Conservation (phyloP, 2,888 invertebrate species). For the Toxonevra muliebris region DNA sequence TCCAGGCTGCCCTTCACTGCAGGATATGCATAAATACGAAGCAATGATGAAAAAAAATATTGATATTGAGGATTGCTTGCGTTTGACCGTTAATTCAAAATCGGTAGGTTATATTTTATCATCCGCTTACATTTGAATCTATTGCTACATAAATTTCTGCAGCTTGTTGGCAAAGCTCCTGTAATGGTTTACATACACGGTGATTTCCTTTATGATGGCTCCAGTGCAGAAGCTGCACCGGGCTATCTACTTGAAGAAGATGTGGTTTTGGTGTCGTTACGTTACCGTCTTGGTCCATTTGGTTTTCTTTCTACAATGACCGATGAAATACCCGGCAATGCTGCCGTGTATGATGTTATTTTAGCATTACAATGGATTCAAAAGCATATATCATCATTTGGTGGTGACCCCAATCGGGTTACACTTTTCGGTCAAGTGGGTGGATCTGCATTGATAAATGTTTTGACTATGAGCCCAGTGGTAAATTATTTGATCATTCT, state of each 20-base stretch:
- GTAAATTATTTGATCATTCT: conserved; percentile 47
- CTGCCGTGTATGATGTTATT: conserved; percentile 67
- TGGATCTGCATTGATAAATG: conserved; percentile 66
- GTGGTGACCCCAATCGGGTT: conserved; percentile 66
- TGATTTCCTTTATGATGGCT: conserved; percentile 64
- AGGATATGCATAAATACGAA: conserved; percentile 47
- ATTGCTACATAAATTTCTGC: not conserved
- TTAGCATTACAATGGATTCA: conserved; percentile 68
- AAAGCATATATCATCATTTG: conserved; percentile 65
- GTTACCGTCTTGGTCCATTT: conserved; percentile 67
- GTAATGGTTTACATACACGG: conserved; percentile 66
- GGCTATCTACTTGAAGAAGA: conserved; percentile 65
- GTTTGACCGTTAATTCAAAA: conserved; percentile 56
- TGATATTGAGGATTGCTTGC: conserved; percentile 60
- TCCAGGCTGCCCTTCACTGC: conserved; percentile 57
- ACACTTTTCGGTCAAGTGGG: conserved; percentile 69
- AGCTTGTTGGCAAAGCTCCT: conserved; percentile 55
- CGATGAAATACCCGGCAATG: conserved; percentile 68
- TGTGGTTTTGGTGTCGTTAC: conserved; percentile 66
- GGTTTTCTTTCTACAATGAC: conserved; percentile 68
- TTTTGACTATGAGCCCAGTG: conserved; percentile 65
- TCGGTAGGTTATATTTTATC: conserved; percentile 47
- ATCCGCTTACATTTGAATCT: not conserved
- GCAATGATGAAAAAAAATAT: conserved; percentile 45
- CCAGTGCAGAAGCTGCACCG: conserved; percentile 58